Evolutionary conservation across 2,797 vertebrate genomes (phyloP).

Genomic region (Pteronotus mesoamericanus): DNA sequence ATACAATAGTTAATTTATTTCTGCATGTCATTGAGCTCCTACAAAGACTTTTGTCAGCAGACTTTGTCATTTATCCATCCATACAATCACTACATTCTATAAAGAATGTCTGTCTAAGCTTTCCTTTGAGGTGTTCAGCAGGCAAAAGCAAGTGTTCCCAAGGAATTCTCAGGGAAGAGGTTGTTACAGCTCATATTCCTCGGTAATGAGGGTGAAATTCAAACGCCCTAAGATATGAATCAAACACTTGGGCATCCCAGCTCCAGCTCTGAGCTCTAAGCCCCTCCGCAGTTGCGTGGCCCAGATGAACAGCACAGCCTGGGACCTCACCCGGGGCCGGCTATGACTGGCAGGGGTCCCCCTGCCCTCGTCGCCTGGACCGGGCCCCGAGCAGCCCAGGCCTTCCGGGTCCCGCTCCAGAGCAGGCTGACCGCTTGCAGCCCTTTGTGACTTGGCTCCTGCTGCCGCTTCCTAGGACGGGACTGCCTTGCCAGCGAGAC

Average conservation of each 20-base stretch:
- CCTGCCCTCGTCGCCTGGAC: neutral
- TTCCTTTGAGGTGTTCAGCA: neutral
- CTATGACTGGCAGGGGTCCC: neutral
- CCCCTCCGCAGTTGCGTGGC: too few relatives aligned
- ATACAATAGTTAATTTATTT: neutral
- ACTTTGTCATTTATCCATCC: neutral
- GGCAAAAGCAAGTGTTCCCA: neutral
- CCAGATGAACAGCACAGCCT: neutral
- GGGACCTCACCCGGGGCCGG: neutral
- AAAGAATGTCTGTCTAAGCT: neutral
- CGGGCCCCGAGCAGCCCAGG: neutral
- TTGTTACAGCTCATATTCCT: neutral
- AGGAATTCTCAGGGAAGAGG: neutral
- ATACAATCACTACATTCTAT: neutral
- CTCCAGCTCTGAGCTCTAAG: neutral
- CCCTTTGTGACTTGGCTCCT: too few relatives aligned
- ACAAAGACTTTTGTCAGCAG: neutral
- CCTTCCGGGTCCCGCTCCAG: neutral
- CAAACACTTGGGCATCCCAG: neutral
- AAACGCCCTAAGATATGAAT: neutral
- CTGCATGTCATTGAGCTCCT: neutral
- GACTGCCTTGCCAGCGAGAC: too few relatives aligned
- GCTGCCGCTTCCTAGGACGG: accelerated
- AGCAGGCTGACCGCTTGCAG: neutral
- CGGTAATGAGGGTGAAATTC: neutral